These are phyloP conservation scores for Lynx canadensis DNA, from an alignment of 2,113 vertebrate species.

Conservation along the genomic window DNA sequence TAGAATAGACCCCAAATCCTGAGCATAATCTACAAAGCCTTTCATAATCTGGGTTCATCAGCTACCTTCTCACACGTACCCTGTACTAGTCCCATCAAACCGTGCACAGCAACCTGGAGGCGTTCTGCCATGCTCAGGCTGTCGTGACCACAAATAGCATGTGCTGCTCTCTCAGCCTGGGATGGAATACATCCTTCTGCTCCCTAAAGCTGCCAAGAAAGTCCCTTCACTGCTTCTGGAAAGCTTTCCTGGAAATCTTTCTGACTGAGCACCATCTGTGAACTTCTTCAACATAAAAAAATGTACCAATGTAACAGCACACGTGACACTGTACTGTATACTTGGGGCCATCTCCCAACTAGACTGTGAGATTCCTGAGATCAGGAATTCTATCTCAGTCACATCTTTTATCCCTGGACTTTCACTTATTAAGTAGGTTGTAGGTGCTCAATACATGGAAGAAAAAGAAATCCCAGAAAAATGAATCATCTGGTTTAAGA, in stretches of 20 bases:
- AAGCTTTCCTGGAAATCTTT: conserved; percentile 22
- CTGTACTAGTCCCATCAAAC: neutral
- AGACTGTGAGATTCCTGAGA: neutral
- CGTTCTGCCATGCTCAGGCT: neutral
- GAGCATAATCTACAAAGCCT: neutral
- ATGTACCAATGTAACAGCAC: neutral
- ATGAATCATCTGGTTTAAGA: neutral
- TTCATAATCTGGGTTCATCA: neutral
- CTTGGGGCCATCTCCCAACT: neutral
- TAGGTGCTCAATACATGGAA: conserved; percentile 1
- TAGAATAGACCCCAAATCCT: neutral
- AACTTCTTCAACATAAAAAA: conserved; percentile 40
- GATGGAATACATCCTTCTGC: neutral
- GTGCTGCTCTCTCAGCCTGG: neutral
- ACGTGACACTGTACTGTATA: neutral
- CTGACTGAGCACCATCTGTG: neutral
- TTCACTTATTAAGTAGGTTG: conserved; percentile 35
- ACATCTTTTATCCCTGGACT: conserved; percentile 16
- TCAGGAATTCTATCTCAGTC: conserved; percentile 10
- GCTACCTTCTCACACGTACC: neutral
- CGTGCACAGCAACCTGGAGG: neutral
- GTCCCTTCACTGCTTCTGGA: neutral
- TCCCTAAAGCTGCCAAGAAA: neutral
- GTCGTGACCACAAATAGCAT: neutral
- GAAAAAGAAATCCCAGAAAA: conserved; percentile 45